Percentiles rank a stretch among this genome's conserved stretches.
These are phyloP conservation scores for Myiagra hebetior DNA, from an alignment of 2,113 vertebrate genomes.

Conservation along the genomic window DNA sequence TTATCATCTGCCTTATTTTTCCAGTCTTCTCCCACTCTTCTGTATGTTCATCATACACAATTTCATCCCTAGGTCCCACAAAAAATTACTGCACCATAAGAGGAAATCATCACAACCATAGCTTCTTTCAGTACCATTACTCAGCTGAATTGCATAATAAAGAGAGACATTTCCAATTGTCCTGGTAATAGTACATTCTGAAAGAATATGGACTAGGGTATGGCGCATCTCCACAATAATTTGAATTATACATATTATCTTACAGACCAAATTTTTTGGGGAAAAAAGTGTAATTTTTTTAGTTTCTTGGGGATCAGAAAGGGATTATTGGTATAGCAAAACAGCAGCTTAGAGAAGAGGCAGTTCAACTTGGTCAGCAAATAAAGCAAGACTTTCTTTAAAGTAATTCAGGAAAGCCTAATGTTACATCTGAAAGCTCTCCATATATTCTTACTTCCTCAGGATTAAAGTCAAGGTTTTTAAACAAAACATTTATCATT, in stretches of 20 bases:
- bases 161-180: background rate
- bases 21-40: background rate
- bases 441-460: background rate
- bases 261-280: background rate
- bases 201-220: background rate
- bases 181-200: background rate
- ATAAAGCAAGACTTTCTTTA: background rate
- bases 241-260: background rate
- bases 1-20: background rate
- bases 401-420: background rate
- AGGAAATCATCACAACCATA: background rate
- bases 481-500: background rate
- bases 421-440: background rate
- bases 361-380: background rate
- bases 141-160: background rate
- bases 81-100: background rate
- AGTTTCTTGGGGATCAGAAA: background rate
- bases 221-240: background rate
- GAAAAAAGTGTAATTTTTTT: background rate
- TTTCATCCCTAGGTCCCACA: background rate
- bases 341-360: background rate
- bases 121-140: background rate
- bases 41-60: background rate
- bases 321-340: background rate
- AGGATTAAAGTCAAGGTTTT: background rate